phyloP scores from a whole-genome alignment of 2,113 vertebrate genomes.

The Pelodiscus sinensis region DNA sequence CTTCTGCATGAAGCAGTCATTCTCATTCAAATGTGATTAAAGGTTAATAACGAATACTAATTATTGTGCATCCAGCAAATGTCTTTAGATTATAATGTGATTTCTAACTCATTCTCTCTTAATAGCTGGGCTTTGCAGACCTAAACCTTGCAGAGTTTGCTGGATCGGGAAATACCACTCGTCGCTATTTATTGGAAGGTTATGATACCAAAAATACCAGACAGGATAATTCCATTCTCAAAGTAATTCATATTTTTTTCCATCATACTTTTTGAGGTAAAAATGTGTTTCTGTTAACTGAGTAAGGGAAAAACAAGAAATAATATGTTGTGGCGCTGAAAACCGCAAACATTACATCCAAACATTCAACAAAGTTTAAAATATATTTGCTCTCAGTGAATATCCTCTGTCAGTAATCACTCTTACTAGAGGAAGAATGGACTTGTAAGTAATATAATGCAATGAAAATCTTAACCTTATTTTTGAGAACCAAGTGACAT shows the following conservation, averaged over 20 bases:
- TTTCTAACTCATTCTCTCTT: slow-evolving; percentile 55
- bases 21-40: neutral
- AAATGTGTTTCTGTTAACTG: neutral
- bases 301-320: neutral
- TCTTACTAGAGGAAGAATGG: neutral
- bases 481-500: slow-evolving; percentile 6
- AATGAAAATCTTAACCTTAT: neutral
- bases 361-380: slow-evolving; percentile 21
- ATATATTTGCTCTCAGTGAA: neutral
- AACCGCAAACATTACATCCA: neutral
- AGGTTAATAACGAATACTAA: neutral
- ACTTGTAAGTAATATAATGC: neutral
- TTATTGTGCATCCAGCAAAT: neutral
- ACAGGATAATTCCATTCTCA: slow-evolving; percentile 98
- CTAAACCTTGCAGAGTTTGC: slow-evolving; percentile 97
- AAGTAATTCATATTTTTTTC: slow-evolving; percentile 79
- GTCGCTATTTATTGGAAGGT: slow-evolving; percentile 94
- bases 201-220: slow-evolving; percentile 97
- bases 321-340: neutral
- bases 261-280: neutral
- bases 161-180: slow-evolving; percentile 91
- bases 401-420: neutral
- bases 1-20: neutral
- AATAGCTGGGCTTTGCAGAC: slow-evolving; percentile 96
- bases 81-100: neutral